Percentiles rank a stretch among this genome's conserved stretches.
Conservation (phyloP, 1,140 invertebrate species). For the Asobara japonica region DNA sequence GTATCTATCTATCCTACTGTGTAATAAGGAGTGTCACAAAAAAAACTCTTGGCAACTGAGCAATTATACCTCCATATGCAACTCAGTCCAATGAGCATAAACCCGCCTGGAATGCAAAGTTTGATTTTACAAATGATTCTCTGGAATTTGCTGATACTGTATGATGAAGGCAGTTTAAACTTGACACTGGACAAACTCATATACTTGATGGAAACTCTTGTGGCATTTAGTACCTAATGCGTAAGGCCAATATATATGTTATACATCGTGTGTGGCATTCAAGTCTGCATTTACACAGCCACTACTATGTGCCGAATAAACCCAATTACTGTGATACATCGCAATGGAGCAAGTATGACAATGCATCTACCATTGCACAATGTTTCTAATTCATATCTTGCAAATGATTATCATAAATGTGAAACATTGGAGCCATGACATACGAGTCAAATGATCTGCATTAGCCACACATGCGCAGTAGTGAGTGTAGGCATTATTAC, state of each 20-base stretch:
- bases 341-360: background rate
- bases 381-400: conserved; percentile 1
- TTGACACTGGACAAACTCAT: conserved; percentile 34
- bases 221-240: conserved; percentile 11
- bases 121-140: background rate
- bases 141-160: background rate
- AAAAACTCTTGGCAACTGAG: too few species aligned
- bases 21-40: too few species aligned
- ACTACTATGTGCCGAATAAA: background rate
- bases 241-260: conserved; percentile 9
- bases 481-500: background rate
- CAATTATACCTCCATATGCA: too few species aligned
- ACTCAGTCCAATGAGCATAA: too few species aligned
- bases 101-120: background rate
- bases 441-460: background rate
- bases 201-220: background rate
- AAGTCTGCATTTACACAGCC: background rate
- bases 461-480: background rate
- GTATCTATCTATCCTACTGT: too few species aligned
- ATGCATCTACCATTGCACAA: background rate
- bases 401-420: background rate
- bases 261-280: conserved; percentile 4
- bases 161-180: conserved; percentile 27
- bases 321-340: background rate
- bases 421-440: background rate